Conservation (phyloP, 1,140 invertebrate species). For the Formica selysi region DNA sequence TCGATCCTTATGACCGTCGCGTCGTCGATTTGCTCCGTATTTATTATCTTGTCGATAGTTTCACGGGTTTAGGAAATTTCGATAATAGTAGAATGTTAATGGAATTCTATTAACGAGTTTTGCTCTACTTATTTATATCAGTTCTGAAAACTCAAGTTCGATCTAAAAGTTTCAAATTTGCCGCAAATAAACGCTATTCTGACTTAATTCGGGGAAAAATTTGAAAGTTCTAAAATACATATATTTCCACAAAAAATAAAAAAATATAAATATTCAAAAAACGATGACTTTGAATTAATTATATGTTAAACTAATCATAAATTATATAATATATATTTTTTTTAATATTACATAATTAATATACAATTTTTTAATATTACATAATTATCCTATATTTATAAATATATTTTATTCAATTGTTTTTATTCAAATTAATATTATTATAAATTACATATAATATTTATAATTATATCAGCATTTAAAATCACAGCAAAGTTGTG, state of each 20-base stretch:
- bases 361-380: no score
- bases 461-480: conserved; percentile 21
- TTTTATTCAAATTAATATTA: neutral
- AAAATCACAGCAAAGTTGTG: neutral
- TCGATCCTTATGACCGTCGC: neutral
- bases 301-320: no score
- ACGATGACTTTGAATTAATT: no score
- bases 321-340: no score
- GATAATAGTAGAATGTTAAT: conserved; percentile 19
- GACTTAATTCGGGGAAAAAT: neutral
- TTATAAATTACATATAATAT: neutral
- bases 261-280: neutral
- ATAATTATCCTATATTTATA: neutral
- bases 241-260: neutral
- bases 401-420: neutral
- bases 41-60: conserved; percentile 33
- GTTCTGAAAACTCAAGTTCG: neutral
- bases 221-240: neutral
- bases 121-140: neutral
- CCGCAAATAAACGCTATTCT: neutral
- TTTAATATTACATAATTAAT: no score
- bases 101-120: conserved; percentile 21
- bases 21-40: conserved; percentile 26
- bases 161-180: neutral
- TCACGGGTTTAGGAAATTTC: conserved; percentile 15